Evolutionary conservation across 2,113 vertebrate species (phyloP), one percentile per base, ranked within the genome.

Genomic region (Gymnogyps californianus): DNA sequence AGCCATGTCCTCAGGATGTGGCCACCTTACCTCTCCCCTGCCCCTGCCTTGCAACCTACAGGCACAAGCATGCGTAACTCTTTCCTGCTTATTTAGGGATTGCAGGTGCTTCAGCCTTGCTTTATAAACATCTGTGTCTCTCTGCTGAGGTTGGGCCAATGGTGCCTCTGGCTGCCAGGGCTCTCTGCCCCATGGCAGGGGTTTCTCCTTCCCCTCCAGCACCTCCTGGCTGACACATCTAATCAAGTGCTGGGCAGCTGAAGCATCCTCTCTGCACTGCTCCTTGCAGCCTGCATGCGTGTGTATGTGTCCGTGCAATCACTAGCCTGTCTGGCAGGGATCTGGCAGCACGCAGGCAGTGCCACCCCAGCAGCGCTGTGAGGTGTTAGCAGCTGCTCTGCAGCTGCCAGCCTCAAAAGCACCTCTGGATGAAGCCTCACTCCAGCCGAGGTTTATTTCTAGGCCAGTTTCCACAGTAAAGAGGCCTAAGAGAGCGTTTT

Each of bases 41-140:
- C 12, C 36, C 18, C 62, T 40, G 22, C 40, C 54, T 36, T 47
- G 16, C 31, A 46, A 32, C 20, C 36, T 29, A 9, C 26, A 38
- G 40, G 18, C 40, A 51, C 0, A 0, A 72, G 29, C 83, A 24
- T 16, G 16, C 22, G 1, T 17, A 51, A 52, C 32, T 34, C 44
- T 58, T 44, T 70, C 40, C 52, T 52, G 28, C 20, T 34, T 70
- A 28, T 74, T 5, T 31, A 24, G 17, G 57, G 20, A 58, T 15
- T 44, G 44, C 62, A 89, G 18, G 12, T 34, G 62, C 14, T 58
- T 64, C 34, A 54, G 22, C 47, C 44, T 57, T 54, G 36, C 51
- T 61, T 65, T 55, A 8, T 38, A 57, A 72, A 42, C 26, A 42
- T 19, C 65, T 4, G 0, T 10, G 4, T 46, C 21, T 38, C 34